Evolutionary conservation across 2,888 invertebrate genomes (phyloP).

Genomic region (Dasysyrphus albostriatus): DNA sequence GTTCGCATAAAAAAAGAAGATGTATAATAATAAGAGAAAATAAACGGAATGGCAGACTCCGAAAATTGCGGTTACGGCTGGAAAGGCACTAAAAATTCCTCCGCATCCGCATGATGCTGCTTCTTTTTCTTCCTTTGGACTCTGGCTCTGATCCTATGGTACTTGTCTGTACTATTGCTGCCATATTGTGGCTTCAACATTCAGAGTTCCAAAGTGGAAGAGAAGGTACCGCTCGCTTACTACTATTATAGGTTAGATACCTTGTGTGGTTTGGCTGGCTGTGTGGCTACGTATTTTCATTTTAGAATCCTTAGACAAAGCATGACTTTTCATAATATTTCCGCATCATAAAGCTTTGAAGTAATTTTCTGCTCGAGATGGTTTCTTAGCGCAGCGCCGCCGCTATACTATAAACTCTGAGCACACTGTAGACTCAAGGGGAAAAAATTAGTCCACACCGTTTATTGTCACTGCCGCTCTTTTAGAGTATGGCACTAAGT

Average conservation of each 20-base stretch:
- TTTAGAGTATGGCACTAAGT: constrained; percentile 37
- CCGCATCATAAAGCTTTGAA: constrained; percentile 78
- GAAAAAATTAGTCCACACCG: constrained; percentile 54
- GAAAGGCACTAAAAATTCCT: constrained; percentile 73
- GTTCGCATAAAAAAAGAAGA: constrained; percentile 34
- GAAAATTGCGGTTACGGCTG: constrained; percentile 74
- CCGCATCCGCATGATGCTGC: constrained; percentile 39
- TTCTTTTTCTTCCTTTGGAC: constrained; percentile 4
- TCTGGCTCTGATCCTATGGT: neutral
- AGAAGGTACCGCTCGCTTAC: constrained; percentile 20
- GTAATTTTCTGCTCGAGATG: constrained; percentile 77
- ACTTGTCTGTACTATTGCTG: constrained; percentile 10
- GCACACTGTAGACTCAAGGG: constrained; percentile 65
- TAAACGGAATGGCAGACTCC: constrained; percentile 59
- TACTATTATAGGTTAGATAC: neutral
- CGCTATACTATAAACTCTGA: constrained; percentile 72
- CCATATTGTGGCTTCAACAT: constrained; percentile 49
- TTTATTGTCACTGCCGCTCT: constrained; percentile 68
- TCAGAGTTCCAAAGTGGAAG: constrained; percentile 33
- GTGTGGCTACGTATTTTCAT: constrained; percentile 33
- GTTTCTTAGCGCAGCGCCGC: constrained; percentile 74
- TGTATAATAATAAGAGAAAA: constrained; percentile 50
- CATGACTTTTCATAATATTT: constrained; percentile 77
- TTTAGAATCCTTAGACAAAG: constrained; percentile 73
- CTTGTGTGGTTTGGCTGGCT: constrained; percentile 20